Evolutionary conservation across 2,797 vertebrate species (phyloP).

Genomic region (Leptodactylus fallax): DNA sequence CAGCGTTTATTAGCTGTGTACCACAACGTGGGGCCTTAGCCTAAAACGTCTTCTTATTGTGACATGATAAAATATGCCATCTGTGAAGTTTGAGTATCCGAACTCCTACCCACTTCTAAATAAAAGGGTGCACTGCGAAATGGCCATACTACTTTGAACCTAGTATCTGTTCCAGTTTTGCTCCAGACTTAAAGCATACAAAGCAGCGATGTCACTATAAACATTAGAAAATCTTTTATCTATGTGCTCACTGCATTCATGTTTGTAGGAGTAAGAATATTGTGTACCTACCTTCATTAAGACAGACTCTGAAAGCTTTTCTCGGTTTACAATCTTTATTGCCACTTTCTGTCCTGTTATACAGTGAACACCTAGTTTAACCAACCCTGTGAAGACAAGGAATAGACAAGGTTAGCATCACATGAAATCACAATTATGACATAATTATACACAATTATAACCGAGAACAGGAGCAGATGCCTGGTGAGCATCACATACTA

Average conservation of each 20-base stretch:
- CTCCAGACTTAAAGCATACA: neutral
- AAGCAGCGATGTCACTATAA: neutral
- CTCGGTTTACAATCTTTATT: slow-evolving; percentile 96
- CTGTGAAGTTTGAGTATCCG: neutral
- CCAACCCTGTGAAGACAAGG: slow-evolving; percentile 78
- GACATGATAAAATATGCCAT: neutral
- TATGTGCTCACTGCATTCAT: neutral
- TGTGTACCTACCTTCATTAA: slow-evolving; percentile 86
- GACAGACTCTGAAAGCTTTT: slow-evolving; percentile 93
- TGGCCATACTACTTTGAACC: neutral
- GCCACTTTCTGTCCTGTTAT: slow-evolving; percentile 94
- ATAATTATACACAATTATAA: neutral
- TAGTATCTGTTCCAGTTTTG: neutral
- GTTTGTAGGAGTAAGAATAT: neutral
- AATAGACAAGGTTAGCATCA: neutral
- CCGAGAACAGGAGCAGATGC: neutral
- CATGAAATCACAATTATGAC: neutral
- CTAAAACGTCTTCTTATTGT: neutral
- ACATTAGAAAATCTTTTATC: neutral
- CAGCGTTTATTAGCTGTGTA: too few species aligned
- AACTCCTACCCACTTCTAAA: neutral
- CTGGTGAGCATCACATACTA: neutral
- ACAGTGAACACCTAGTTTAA: slow-evolving; percentile 91
- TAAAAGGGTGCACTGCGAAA: neutral
- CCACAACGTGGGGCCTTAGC: too few species aligned